Conservation (phyloP, 2,797 vertebrate species). For the Rhodeus uyekii region DNA sequence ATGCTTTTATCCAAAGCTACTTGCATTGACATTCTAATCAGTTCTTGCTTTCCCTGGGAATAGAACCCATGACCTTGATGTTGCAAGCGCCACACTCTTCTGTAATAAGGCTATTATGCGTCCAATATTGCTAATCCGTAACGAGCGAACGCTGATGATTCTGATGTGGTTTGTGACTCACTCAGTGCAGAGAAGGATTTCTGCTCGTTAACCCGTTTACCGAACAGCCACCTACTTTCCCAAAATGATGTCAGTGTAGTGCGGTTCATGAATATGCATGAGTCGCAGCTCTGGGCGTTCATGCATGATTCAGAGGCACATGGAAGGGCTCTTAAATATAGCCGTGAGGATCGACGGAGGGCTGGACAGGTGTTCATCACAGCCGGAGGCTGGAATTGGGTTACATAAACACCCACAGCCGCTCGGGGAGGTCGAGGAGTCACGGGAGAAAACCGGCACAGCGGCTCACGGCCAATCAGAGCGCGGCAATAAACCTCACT, state of each 20-base stretch:
- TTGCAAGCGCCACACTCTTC: too few relatives aligned
- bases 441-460: constrained; percentile 52
- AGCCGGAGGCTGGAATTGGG: constrained; percentile 52
- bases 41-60: too few relatives aligned
- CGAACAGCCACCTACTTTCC: constrained; percentile 63
- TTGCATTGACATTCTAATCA: too few relatives aligned
- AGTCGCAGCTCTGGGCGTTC: constrained; percentile 12
- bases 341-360: constrained; percentile 25
- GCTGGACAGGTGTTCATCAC: constrained; percentile 23
- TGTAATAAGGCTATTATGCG: too few relatives aligned
- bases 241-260: constrained; percentile 63
- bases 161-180: too few relatives aligned
- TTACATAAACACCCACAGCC: constrained; percentile 64
- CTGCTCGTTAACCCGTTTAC: constrained; percentile 56
- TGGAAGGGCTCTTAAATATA: constrained; percentile 30
- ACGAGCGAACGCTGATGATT: too few relatives aligned
- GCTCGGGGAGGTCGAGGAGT: too few relatives aligned
- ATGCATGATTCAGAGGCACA: constrained; percentile 31
- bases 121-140: too few relatives aligned
- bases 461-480: constrained; percentile 58
- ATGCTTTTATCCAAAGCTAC: too few relatives aligned
- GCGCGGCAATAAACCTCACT: constrained; percentile 31
- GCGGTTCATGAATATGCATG: constrained; percentile 59
- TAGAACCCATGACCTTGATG: too few relatives aligned
- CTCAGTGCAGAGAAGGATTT: too few relatives aligned